Evolutionary conservation across 2,888 invertebrate species (phyloP).

Genomic region (Branchipolynoe longqiensis): DNA sequence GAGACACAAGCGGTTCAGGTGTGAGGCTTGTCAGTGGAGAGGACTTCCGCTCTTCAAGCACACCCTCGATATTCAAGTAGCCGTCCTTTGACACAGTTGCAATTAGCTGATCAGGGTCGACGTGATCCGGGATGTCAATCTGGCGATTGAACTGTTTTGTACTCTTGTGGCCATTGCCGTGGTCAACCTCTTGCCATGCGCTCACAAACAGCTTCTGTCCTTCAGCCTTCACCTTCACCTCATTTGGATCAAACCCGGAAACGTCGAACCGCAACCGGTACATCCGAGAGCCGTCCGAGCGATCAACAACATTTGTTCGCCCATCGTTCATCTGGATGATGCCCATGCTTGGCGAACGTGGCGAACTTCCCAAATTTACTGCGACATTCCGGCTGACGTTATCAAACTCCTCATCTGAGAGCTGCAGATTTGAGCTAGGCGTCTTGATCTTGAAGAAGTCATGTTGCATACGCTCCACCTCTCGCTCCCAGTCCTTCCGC

Average conservation of each 20-base stretch:
- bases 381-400: conserved; percentile 6
- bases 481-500: conserved; percentile 77
- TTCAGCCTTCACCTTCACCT: conserved; percentile 60
- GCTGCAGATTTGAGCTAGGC: background rate
- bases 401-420: conserved; percentile 47
- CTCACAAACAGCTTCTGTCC: conserved; percentile 51
- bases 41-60: background rate
- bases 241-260: conserved; percentile 59
- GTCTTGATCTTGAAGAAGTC: conserved; percentile 63
- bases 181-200: conserved; percentile 66
- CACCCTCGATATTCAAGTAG: conserved; percentile 63
- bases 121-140: conserved; percentile 63
- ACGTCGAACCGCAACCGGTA: conserved; percentile 72
- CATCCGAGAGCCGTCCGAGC: conserved; percentile 70
- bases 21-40: background rate
- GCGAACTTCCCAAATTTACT: background rate
- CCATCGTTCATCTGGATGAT: conserved; percentile 46
- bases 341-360: background rate
- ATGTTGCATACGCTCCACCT: conserved; percentile 66
- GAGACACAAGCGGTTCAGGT: conserved; percentile 24
- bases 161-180: conserved; percentile 13
- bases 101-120: conserved; percentile 60
- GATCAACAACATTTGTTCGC: conserved; percentile 45
- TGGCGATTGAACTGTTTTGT: conserved; percentile 63
- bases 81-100: conserved; percentile 61